These are phyloP conservation scores for Drosophila kambysellisi DNA, from an alignment of 2,888 invertebrate genomes.

Conservation along the genomic window DNA sequence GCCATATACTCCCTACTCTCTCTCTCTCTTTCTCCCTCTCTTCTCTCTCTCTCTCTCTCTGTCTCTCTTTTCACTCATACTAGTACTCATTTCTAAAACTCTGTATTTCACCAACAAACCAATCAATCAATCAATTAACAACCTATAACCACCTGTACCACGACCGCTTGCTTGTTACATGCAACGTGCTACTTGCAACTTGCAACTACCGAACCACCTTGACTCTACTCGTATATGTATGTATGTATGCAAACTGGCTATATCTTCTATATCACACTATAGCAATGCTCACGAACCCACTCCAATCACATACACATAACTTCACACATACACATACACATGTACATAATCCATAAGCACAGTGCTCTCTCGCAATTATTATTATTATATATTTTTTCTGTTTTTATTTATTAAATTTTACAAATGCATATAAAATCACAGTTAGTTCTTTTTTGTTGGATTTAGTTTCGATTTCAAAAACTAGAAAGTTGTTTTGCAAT, in stretches of 20 bases:
- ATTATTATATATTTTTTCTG: background rate
- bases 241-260: slow-evolving; percentile 26
- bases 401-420: background rate
- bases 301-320: background rate
- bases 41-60: background rate
- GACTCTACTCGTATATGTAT: slow-evolving; percentile 37
- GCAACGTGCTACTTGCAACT: background rate
- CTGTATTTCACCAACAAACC: slow-evolving; percentile 9
- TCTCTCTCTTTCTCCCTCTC: background rate
- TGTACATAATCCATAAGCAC: background rate
- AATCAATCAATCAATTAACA: background rate
- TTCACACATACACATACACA: background rate
- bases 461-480: background rate
- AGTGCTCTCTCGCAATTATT: background rate
- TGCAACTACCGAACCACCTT: background rate
- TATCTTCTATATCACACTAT: background rate
- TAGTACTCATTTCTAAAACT: slow-evolving; percentile 20
- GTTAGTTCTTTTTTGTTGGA: background rate
- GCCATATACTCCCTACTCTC: slow-evolving; percentile 16
- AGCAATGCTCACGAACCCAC: background rate
- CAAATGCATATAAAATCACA: background rate
- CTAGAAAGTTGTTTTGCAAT: background rate
- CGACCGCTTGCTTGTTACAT: background rate
- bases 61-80: background rate
- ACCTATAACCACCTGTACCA: background rate